Percentiles rank a stretch among this genome's conserved stretches.
phyloP scores from a whole-genome alignment of 2,113 vertebrate species.

The Pteronura brasiliensis region DNA sequence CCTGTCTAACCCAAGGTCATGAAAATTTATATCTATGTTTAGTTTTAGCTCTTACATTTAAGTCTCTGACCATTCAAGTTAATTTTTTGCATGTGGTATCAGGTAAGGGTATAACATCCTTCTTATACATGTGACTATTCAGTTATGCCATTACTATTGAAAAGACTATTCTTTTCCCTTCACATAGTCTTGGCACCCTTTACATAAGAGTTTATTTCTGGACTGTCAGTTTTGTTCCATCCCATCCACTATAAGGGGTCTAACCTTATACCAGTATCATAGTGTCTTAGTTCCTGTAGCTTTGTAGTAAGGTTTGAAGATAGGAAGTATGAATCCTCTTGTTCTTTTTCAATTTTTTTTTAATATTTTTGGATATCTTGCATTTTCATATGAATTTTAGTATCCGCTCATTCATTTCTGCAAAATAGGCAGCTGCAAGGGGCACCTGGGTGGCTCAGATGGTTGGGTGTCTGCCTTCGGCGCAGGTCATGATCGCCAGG shows the following conservation, averaged over 20 bases:
- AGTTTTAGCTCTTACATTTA: constrained; percentile 4
- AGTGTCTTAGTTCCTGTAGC: background rate
- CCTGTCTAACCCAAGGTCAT: background rate
- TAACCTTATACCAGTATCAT: background rate
- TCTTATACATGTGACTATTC: background rate
- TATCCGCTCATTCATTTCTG: background rate
- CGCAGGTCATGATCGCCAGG: too few species aligned
- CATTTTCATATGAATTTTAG: constrained; percentile 14
- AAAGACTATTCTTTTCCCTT: background rate
- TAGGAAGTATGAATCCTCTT: background rate
- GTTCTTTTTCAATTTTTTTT: constrained; percentile 1
- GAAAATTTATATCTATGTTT: background rate
- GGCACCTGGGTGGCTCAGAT: too few species aligned
- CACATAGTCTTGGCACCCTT: background rate
- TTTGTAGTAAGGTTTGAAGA: constrained; percentile 34
- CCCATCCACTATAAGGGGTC: background rate
- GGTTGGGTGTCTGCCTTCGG: too few species aligned
- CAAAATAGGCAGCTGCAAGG: background rate
- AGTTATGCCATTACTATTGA: background rate
- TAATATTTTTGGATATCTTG: constrained; percentile 8
- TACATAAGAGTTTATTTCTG: constrained; percentile 35
- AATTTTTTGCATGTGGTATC: background rate
- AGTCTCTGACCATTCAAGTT: background rate
- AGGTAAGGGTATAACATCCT: background rate
- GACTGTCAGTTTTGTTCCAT: background rate